Percentiles rank a stretch among this genome's conserved stretches.
Evolutionary conservation across 2,113 vertebrate species (phyloP).

Genomic region (Solenodon paradoxus): DNA sequence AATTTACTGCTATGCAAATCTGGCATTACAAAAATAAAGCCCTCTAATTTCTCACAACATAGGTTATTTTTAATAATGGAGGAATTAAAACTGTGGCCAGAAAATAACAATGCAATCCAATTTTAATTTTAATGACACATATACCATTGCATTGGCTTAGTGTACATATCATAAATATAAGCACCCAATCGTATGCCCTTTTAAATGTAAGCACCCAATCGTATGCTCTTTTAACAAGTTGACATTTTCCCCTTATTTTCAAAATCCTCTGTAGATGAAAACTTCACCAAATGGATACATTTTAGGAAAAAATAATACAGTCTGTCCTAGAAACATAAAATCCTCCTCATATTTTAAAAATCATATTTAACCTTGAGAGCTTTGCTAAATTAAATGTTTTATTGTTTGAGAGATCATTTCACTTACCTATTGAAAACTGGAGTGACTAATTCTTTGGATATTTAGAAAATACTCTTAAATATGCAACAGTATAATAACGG

Average conservation of each 20-base stretch:
- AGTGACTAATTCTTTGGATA: constrained; percentile 50
- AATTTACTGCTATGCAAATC: neutral
- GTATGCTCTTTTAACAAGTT: neutral
- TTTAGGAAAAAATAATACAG: neutral
- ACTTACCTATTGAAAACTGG: constrained; percentile 53
- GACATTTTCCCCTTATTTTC: neutral
- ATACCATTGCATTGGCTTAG: neutral
- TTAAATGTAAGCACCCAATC: neutral
- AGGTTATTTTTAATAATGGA: neutral
- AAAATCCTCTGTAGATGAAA: neutral
- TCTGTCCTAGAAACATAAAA: neutral
- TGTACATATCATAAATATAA: constrained; percentile 32
- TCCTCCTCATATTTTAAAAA: constrained; percentile 12
- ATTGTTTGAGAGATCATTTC: constrained; percentile 48
- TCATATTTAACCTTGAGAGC: neutral
- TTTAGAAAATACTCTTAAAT: constrained; percentile 74
- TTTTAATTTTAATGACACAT: neutral
- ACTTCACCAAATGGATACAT: neutral
- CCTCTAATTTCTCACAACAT: neutral
- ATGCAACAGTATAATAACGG: constrained; percentile 73
- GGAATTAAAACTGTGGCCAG: neutral
- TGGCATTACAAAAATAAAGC: neutral
- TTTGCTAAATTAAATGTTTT: constrained; percentile 54
- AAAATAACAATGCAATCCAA: neutral
- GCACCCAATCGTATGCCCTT: neutral